Conservation (phyloP, 2,888 invertebrate species). For the Horisme vitalbata region DNA sequence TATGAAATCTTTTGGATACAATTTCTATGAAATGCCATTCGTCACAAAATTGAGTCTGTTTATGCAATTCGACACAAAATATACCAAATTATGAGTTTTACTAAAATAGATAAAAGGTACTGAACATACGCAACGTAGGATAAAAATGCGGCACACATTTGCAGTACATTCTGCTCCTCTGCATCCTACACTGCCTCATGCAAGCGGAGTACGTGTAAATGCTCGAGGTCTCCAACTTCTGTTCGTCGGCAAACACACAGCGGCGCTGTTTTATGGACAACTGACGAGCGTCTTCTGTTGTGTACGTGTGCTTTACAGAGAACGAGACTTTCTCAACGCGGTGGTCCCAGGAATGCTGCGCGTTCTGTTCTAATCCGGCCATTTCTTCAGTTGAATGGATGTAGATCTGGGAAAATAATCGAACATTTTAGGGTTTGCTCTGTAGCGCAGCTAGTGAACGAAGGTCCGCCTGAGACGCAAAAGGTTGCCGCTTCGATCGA, state of each 20-base stretch:
- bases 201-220: slow-evolving; percentile 89
- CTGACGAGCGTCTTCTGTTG: slow-evolving; percentile 88
- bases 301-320: slow-evolving; percentile 89
- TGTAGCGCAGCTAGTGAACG: no score
- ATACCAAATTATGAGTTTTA: neutral
- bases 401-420: slow-evolving; percentile 76
- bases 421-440: no score
- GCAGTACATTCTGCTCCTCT: slow-evolving; percentile 83
- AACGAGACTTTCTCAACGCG: slow-evolving; percentile 84
- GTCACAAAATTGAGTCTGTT: no score
- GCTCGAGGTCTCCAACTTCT: slow-evolving; percentile 81
- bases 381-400: slow-evolving; percentile 88
- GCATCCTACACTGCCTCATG: slow-evolving; percentile 89
- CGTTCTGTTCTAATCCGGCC: slow-evolving; percentile 86
- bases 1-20: no score
- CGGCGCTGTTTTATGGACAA: slow-evolving; percentile 86
- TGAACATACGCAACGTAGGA: slow-evolving; percentile 77
- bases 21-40: no score
- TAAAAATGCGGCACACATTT: slow-evolving; percentile 89
- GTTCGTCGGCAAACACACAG: slow-evolving; percentile 88
- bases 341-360: slow-evolving; percentile 87
- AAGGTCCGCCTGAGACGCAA: no score
- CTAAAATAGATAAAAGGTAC: neutral
- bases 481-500: no score
- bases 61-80: no score